Conservation (phyloP, 1,140 invertebrate genomes). For the Heliconius eleuchia region DNA sequence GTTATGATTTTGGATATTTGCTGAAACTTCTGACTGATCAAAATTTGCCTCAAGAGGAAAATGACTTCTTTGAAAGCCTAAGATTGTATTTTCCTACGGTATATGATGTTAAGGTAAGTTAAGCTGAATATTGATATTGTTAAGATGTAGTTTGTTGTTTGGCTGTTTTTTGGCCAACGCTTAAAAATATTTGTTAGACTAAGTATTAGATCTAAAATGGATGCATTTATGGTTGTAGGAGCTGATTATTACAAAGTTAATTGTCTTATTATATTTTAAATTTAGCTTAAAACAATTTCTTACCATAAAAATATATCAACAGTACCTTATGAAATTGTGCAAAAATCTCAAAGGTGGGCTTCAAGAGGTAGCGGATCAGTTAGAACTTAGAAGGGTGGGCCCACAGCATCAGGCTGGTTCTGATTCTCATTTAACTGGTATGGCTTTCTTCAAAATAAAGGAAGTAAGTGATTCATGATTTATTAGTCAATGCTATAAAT, state of each 20-base stretch:
- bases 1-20: conserved; percentile 99
- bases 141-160: too few relatives aligned
- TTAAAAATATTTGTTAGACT: too few relatives aligned
- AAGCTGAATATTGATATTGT: not conserved
- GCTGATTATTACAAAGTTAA: too few relatives aligned
- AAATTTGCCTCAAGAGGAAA: conserved; percentile 94
- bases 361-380: conserved; percentile 96
- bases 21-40: conserved; percentile 96
- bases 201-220: too few relatives aligned
- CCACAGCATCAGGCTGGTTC: conserved; percentile 99
- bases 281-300: conserved; percentile 19
- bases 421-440: conserved; percentile 98
- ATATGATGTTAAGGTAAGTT: conserved; percentile 95
- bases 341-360: conserved; percentile 98
- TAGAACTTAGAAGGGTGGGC: conserved; percentile 94
- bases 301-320: conserved; percentile 55
- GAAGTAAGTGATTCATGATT: conserved; percentile 84
- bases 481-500: too few relatives aligned
- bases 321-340: conserved; percentile 99
- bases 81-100: conserved; percentile 97
- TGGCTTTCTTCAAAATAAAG: conserved; percentile 99
- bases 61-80: conserved; percentile 96
- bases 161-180: too few relatives aligned
- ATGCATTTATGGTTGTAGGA: too few relatives aligned
- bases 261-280: too few relatives aligned